A percentile compares a stretch with the other conserved stretches of the same genome.
Conservation (phyloP, 2,888 invertebrate genomes). For the Agonopterix arenella region DNA sequence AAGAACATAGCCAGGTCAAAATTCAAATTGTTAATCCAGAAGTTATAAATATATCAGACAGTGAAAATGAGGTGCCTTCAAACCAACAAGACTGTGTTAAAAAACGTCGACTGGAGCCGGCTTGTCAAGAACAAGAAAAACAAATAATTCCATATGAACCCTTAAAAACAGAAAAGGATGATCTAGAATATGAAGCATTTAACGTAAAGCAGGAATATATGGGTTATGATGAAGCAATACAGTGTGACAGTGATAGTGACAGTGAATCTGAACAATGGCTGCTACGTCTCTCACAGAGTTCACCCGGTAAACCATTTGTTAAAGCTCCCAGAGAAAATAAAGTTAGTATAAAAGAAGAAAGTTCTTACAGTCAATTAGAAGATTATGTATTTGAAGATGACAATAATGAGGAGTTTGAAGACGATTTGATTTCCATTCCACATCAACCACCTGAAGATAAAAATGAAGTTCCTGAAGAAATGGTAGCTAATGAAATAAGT, state of each 20-base stretch:
- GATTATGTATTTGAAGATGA: constrained; percentile 25
- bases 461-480: constrained; percentile 10
- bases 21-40: constrained; percentile 19
- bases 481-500: not conserved
- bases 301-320: constrained; percentile 52
- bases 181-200: constrained; percentile 51
- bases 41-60: constrained; percentile 42
- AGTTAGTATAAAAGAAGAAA: constrained; percentile 33
- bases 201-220: constrained; percentile 59
- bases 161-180: constrained; percentile 44
- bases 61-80: constrained; percentile 33
- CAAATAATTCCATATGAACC: constrained; percentile 19
- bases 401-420: constrained; percentile 38
- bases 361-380: constrained; percentile 63
- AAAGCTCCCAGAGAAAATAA: constrained; percentile 26
- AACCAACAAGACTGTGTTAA: constrained; percentile 18
- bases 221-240: constrained; percentile 50
- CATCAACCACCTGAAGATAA: constrained; percentile 16
- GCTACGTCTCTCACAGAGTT: constrained; percentile 69
- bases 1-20: not conserved
- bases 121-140: constrained; percentile 22
- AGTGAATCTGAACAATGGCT: constrained; percentile 73
- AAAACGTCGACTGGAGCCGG: constrained; percentile 35
- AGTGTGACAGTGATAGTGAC: constrained; percentile 63
- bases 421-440: constrained; percentile 46